phyloP scores from a whole-genome alignment of 2,113 vertebrate genomes.

The Okapia johnstoni region DNA sequence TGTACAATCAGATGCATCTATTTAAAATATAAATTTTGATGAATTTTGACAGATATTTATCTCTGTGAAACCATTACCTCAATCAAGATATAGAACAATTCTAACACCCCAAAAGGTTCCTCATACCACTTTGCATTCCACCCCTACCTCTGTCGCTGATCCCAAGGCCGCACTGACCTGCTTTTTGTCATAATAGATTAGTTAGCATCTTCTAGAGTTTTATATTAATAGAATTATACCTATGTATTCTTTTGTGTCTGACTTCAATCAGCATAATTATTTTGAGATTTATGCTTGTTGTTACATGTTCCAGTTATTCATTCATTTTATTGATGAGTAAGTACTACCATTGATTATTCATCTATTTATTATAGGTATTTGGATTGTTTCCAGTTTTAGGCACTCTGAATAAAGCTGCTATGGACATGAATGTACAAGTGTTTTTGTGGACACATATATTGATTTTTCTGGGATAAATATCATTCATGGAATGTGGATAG shows the following conservation, averaged over 20 bases:
- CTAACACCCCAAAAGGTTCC: neutral
- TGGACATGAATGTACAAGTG: neutral
- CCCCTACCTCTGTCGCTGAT: neutral
- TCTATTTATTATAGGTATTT: neutral
- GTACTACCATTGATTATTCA: neutral
- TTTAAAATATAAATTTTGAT: neutral
- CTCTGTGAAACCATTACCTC: neutral
- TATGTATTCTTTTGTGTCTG: neutral
- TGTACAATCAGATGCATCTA: neutral
- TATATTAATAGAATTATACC: neutral
- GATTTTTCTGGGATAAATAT: neutral
- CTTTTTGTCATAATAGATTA: neutral
- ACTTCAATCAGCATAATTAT: neutral
- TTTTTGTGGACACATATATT: neutral
- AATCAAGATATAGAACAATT: neutral
- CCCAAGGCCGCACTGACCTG: neutral
- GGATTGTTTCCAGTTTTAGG: neutral
- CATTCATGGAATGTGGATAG: neutral
- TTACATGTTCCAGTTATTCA: neutral
- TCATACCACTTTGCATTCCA: neutral
- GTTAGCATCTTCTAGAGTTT: neutral
- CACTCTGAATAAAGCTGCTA: neutral
- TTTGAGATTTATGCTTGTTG: neutral
- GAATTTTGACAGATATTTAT: neutral
- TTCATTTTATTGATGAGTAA: neutral